Evolutionary conservation across 2,797 vertebrate genomes (phyloP).

Genomic region (Gambelia wislizenii): DNA sequence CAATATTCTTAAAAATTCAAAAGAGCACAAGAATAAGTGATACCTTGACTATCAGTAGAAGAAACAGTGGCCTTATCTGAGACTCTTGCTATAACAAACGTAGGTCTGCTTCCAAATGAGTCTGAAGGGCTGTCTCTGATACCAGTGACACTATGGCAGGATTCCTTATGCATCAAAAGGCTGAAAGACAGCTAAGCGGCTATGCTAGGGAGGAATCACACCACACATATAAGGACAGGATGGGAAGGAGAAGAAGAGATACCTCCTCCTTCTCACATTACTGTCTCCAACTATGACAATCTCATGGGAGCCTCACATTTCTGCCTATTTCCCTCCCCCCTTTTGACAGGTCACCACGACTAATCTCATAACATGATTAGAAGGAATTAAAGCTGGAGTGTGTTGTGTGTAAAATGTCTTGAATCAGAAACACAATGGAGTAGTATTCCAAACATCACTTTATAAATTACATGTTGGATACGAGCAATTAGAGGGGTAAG

Average conservation of each 20-base stretch:
- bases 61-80: background rate
- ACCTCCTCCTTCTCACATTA: background rate
- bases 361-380: background rate
- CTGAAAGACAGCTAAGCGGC: background rate
- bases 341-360: background rate
- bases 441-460: background rate
- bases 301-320: accelerated
- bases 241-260: background rate
- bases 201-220: background rate
- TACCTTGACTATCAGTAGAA: background rate
- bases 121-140: background rate
- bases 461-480: accelerated
- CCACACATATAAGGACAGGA: constrained; percentile 24
- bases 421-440: background rate
- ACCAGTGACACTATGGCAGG: accelerated
- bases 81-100: background rate
- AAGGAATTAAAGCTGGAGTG: background rate
- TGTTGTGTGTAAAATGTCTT: background rate
- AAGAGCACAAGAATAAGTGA: background rate
- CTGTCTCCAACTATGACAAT: constrained; percentile 28
- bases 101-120: background rate
- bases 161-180: constrained; percentile 14
- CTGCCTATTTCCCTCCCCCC: background rate
- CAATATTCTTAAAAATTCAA: background rate
- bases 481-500: background rate